Base-by-base conservation (phyloP, 2,888 invertebrate species). In the Mythimna albipuncta region DNA sequence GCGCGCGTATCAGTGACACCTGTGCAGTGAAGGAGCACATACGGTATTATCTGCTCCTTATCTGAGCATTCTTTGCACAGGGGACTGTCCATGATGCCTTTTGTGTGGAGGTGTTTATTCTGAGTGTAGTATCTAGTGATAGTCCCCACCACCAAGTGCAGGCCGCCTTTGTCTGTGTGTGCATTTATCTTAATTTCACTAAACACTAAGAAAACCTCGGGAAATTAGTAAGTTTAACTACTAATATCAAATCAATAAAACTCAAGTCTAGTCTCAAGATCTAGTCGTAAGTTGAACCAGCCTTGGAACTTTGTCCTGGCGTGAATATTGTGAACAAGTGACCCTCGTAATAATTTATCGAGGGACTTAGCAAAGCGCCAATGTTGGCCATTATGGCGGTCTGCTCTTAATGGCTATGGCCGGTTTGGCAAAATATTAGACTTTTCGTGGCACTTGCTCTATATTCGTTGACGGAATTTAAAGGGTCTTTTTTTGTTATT, bases 301-400 rank as follows among this genome's bases (percentile, higher is more conserved):
- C 55, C 69, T 66, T 64, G 35, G 6, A 72, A 82, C 62, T 79
- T 74, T 21, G 59, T 58, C 47, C 50, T 35, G n/a, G 21, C 21
- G 41, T 41, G 26, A 71, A 76, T 62, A 63, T 63, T 61, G 50
- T 41, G 52, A 41, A 44, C 70, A 50, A 69, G 64, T 66, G 59
- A 65, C 75, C 79, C 79, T 69, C 66, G 72, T 70, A 64, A 72
- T 73, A 76, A 82, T 83, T 82, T 82, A 79, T 82, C 16, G 69
- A 10, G 41, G 13, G 44, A 47, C 69, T 81, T 73, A 68, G 50
- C 4, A 38, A 69, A 66, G 57, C 52, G 63, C 63, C 44, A 69
- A 72, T 64, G 72, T 73, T 66, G 64, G 38, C 13, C 32, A 21
- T 58, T 61, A 81, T 32, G 32, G 76, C 38, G 62, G 65, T 61